Evolutionary conservation across 1,140 invertebrate genomes (phyloP), one percentile per base, ranked within the genome.

Genomic region (Magallana gigas): DNA sequence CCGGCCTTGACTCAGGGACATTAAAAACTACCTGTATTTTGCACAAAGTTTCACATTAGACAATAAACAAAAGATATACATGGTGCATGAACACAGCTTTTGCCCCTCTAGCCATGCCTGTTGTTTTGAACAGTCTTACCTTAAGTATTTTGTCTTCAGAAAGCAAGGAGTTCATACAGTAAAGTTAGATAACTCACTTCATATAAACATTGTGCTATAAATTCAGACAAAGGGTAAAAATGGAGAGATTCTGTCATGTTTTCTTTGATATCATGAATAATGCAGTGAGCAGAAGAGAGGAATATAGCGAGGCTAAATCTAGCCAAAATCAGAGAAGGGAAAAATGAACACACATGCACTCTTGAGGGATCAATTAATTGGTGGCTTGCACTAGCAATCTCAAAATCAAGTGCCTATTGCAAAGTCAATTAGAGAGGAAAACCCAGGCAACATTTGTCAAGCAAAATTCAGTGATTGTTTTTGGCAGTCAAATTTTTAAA

Each of bases 1-100:
- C 57, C 18, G 81, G 81, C 16, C 81, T 76, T 83, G 48, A 57
- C 56, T 83, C 81, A 57, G 48, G 81, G 56, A 58, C 48, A 83
- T 58, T 83, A 57, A 57, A 83, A 83, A 83, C 81, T 83, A 83
- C 81, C 81, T 83, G 81, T 76, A 76, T 76, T 76, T 76, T 76
- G 68, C 68, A 76, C 23, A 76, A 76, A 76, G 68, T 76, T 36
- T 8, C 23, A 76, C 68, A 76, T 76, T 76, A 76, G 68, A 36
- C 11, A 18, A 76, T 76, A 29, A 8, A 76, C 68, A 29, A 29
- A 18, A 76, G 36, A 76, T 29, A 76, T 76, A 12, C 68, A 36
- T 48, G 36, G 68, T 76, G 68, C 68, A 76, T 76, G 18, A 29
- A 76, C 68, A 76, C 29, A 76, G 68, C 68, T 23, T 76, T 23